phyloP scores from a whole-genome alignment of 2,888 invertebrate genomes.

The Steromphala cineraria region DNA sequence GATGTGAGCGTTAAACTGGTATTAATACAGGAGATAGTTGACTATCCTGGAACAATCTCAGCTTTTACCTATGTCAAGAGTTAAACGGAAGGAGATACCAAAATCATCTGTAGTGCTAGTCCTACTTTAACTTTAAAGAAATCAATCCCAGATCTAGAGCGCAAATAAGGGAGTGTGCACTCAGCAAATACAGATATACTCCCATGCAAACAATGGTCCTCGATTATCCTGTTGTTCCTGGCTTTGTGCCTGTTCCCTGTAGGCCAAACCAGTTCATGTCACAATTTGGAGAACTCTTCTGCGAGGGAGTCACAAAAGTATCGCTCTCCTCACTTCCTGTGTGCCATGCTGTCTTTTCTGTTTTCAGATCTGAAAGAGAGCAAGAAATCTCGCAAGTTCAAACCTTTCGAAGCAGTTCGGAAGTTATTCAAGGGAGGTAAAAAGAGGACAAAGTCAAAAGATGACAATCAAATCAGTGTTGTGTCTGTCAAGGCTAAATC shows the following conservation, averaged over 20 bases:
- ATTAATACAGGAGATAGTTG: too few species aligned
- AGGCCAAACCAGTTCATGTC: background rate
- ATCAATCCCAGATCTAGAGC: too few species aligned
- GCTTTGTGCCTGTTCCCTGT: background rate
- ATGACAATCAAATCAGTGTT: slow-evolving; percentile 37
- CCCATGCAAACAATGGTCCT: background rate
- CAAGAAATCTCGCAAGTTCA: slow-evolving; percentile 63
- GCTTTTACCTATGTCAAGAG: too few species aligned
- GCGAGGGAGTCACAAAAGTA: background rate
- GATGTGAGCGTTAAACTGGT: too few species aligned
- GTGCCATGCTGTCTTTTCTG: background rate
- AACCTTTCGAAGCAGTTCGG: slow-evolving; percentile 61
- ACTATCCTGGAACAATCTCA: too few species aligned
- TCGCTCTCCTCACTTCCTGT: background rate
- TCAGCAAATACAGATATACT: background rate
- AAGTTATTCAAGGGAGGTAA: slow-evolving; percentile 61
- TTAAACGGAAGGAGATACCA: too few species aligned
- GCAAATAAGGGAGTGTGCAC: background rate
- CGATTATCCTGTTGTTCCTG: background rate
- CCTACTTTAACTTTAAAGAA: too few species aligned
- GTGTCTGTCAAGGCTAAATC: slow-evolving; percentile 57
- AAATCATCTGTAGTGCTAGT: too few species aligned
- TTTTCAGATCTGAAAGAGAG: slow-evolving; percentile 45
- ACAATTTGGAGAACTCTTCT: background rate
- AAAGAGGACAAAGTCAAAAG: slow-evolving; percentile 56